Base-by-base conservation (phyloP, 2,888 invertebrate species). In the Syrista parreyssii region DNA sequence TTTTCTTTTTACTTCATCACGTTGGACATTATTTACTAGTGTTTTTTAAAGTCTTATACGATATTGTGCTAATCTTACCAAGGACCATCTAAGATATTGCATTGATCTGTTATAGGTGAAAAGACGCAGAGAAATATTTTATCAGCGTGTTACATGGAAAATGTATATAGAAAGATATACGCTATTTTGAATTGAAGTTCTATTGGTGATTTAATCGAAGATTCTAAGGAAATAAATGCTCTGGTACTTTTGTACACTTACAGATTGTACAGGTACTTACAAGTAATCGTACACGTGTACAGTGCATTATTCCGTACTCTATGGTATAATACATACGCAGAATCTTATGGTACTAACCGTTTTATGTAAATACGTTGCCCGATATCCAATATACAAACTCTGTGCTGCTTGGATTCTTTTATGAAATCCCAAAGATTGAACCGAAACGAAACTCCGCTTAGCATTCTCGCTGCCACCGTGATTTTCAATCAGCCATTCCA, bases 401-500 rank as follows among this genome's bases (percentile, higher is more conserved):
- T 6, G 1, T 23, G 23, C 55, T 23, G 23, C 2, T 55, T 2
- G 9, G 9, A 23, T 55, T 23, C 23, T 23, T 55, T 55, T 23
- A 55, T 55, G 55, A 55, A 55, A 55, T 2, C 23, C 23, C 55
- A 55, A 55, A 23, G 55, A 55, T 55, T 23, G 55, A 55, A 55
- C 6, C 55, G 55, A 55, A 55, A 55, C 23, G 71, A 71, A 71
- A 31, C 12, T 74, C 12, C 30, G 34, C n/a, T 74, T 74, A 74
- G 12, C 74, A 23, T 35, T 35, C 35, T n/a, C 35, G 15, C 6
- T 34, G 4, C 33, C 34, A 4, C 35, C 35, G 74, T 74, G 74
- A 74, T 74, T 74, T 74, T 74, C 74, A 74, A 74, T 74, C 74
- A 74, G 74, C 74, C 74, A n/a, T 74, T 74, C 30, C 35, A 31